Evolutionary conservation across 2,113 vertebrate species (phyloP), one percentile per base, ranked within the genome.

Genomic region (Scatophagus argus): DNA sequence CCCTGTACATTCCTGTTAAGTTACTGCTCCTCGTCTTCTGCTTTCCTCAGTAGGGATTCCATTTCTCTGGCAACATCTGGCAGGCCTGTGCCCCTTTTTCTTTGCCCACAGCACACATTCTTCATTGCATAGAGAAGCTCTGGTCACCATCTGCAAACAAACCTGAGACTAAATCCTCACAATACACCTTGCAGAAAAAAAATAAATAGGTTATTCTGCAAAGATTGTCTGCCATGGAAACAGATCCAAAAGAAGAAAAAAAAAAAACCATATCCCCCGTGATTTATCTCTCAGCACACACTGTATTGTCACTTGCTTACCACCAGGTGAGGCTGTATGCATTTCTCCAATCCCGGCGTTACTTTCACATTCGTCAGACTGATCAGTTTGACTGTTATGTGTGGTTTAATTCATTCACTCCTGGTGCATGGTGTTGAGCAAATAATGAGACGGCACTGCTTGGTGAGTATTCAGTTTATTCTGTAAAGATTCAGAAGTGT

Each of bases 401-500:
- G 12, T 58, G 41, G 25, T 69, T 25, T 61, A 47, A 76, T 74
- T 74, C 19, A 41, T 66, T 74, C 44, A 46, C 71, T 64, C 56
- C 56, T 46, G n/a, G 51, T 71, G 54, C 56, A 51, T 58, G 63
- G 51, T 82, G 39, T 56, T 1, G 68, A 52, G 49, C 10, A 76
- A 90, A 75, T 16, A 54, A 88, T 2, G 25, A 79, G 58, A 59
- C 65, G 12, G 62, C 13, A 7, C 64, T 88, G 85, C 85, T 92
- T 88, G 85, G 91, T 94, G 93, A 93, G 89, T 93, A 93, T 91
- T 94, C 85, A 79, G 92, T 94, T 95, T 94, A 95, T 94, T 94
- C 91, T 94, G 93, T 93, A 94, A 94, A 94, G 93, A 94, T 93
- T 92, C 92, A 92, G 90, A 94, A 94, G 91, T 93, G 92, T 94